These are phyloP conservation scores for Lates calcarifer DNA, from an alignment of 2,113 vertebrate species.

Conservation along the genomic window DNA sequence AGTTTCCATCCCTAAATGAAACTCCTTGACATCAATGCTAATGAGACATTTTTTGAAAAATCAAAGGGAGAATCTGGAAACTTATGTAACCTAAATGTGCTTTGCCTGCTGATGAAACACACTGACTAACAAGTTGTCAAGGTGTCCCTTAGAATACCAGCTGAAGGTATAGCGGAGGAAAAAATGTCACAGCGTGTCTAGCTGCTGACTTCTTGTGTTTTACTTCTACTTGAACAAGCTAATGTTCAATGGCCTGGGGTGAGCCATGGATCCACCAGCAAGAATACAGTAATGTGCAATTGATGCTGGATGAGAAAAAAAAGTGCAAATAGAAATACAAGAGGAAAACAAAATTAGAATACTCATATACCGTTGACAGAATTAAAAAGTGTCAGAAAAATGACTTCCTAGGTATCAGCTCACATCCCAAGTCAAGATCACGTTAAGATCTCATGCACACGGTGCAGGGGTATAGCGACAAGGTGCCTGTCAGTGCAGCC, in stretches of 20 bases:
- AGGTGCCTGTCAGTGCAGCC: constrained; percentile 1
- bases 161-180: background rate
- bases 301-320: background rate
- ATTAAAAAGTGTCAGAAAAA: background rate
- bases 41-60: constrained; percentile 3
- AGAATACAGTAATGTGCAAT: background rate
- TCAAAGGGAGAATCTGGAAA: background rate
- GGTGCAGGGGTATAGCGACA: background rate
- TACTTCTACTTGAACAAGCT: background rate
- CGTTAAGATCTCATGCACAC: background rate
- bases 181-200: background rate
- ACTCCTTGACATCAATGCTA: background rate
- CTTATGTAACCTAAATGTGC: background rate
- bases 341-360: background rate
- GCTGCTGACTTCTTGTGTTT: too few species aligned
- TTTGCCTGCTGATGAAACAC: background rate
- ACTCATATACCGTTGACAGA: background rate
- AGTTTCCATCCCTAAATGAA: background rate
- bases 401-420: background rate
- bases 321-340: background rate
- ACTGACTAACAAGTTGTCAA: constrained; percentile 3
- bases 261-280: background rate
- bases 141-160: background rate
- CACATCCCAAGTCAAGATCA: background rate
- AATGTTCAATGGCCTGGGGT: background rate